Conservation (phyloP, 2,113 vertebrate genomes). For the Mesoclemmys tuberculata region DNA sequence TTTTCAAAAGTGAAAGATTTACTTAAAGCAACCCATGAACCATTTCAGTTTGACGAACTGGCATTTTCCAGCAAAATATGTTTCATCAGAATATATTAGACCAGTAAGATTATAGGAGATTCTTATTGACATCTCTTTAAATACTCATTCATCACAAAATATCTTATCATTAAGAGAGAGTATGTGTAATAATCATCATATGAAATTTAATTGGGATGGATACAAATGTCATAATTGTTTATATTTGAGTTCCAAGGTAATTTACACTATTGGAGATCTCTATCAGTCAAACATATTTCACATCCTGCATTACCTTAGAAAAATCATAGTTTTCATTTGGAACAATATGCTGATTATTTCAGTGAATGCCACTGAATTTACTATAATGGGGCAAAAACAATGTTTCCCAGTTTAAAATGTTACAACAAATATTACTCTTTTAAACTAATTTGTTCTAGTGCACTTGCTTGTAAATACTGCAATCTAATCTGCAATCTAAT, state of each 20-base stretch:
- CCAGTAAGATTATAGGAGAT: not conserved
- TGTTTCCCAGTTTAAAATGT: not conserved
- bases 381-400: not conserved
- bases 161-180: not conserved
- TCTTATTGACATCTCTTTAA: no score
- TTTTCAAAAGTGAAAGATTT: not conserved
- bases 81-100: not conserved
- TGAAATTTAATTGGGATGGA: conserved; percentile 36
- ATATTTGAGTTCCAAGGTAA: not conserved
- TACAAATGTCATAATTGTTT: conserved; percentile 17
- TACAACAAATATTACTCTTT: not conserved
- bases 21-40: not conserved
- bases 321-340: not conserved
- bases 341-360: not conserved
- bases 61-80: not conserved
- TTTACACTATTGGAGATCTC: conserved; percentile 36
- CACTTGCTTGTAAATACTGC: not conserved
- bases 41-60: not conserved
- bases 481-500: not conserved
- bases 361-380: not conserved
- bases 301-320: not conserved
- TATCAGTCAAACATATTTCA: not conserved
- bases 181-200: not conserved
- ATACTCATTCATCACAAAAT: no score
- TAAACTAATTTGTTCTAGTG: not conserved